phyloP scores from a whole-genome alignment of 1,140 invertebrate species.

The Archivesica marissinica region DNA sequence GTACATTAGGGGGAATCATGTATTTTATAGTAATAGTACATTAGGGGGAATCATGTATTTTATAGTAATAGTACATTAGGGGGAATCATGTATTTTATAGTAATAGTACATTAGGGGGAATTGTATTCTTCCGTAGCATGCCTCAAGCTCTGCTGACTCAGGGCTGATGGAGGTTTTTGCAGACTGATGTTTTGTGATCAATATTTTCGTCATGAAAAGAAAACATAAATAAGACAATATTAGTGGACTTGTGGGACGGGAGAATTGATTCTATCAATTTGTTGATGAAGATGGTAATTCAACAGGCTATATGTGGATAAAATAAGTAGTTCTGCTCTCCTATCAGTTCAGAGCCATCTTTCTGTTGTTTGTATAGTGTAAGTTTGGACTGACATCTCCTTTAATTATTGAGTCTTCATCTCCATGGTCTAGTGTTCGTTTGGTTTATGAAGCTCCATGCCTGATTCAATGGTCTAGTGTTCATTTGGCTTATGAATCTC shows the following conservation, averaged over 20 bases:
- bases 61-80: background rate
- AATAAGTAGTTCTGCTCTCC: no score
- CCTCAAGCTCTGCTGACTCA: background rate
- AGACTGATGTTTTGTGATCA: background rate
- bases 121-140: background rate
- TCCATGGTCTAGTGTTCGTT: no score
- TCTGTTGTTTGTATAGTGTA: no score
- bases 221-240: slow-evolving; percentile 13
- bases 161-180: background rate
- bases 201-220: slow-evolving; percentile 2
- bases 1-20: background rate
- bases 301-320: no score
- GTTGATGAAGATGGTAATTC: no score
- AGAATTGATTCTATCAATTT: slow-evolving; percentile 1
- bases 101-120: background rate
- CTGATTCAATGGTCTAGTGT: no score
- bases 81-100: background rate
- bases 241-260: background rate
- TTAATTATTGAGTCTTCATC: no score
- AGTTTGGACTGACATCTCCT: no score
- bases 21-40: background rate
- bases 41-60: background rate
- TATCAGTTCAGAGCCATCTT: no score
- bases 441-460: no score
- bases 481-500: no score